These are phyloP conservation scores for Ceryle rudis DNA, from an alignment of 2,797 vertebrate species.

Conservation along the genomic window DNA sequence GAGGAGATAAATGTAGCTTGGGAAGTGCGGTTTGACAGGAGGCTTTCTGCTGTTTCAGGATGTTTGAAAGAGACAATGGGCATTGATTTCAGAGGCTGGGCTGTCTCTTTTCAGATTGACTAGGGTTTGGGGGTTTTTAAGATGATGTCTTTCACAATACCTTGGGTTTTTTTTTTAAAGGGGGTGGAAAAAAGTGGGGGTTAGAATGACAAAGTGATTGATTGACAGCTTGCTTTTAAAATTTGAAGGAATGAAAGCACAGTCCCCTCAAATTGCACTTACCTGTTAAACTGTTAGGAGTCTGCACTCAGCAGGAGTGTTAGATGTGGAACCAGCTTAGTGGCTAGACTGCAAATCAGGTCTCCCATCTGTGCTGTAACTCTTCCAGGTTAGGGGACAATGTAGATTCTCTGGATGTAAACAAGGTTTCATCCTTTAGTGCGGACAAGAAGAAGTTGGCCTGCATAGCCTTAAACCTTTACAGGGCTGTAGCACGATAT, in stretches of 20 bases:
- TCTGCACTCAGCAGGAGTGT: not conserved
- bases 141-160: not conserved
- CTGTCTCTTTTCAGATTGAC: not conserved
- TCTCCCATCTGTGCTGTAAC: not conserved
- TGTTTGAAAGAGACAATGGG: constrained; percentile 11
- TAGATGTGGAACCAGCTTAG: not conserved
- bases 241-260: constrained; percentile 3
- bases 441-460: not conserved
- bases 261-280: not conserved
- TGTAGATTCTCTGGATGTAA: not conserved
- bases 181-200: not conserved
- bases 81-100: not conserved
- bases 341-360: not conserved
- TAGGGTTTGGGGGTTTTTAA: not conserved
- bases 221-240: constrained; percentile 38
- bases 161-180: not conserved
- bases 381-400: not conserved
- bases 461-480: not conserved
- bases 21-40: not conserved
- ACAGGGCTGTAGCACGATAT: not conserved
- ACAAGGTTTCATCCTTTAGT: not conserved
- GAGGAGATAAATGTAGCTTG: not conserved
- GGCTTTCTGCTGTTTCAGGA: not conserved
- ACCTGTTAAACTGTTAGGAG: not conserved
- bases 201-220: constrained; percentile 31